Conservation (phyloP, 2,113 vertebrate genomes). For the Cepphus grylle region DNA sequence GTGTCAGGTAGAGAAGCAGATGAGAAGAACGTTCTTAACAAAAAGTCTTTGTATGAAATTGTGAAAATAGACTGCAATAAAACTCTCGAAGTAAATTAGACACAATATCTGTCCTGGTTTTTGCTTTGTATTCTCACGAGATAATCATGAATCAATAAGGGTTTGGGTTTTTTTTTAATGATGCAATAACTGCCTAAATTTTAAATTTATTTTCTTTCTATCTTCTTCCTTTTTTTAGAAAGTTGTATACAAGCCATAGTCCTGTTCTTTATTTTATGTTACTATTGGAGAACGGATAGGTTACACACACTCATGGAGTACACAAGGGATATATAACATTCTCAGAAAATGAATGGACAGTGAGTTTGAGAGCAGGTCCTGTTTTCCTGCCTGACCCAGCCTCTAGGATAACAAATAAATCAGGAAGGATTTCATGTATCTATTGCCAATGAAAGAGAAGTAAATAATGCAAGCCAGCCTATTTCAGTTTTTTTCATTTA, state of each 20-base stretch:
- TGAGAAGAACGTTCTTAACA: constrained; percentile 21
- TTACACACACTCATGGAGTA: neutral
- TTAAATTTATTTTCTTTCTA: neutral
- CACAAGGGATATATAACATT: neutral
- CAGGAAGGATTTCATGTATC: neutral
- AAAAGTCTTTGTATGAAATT: constrained; percentile 32
- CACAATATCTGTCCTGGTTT: neutral
- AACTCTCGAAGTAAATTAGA: constrained; percentile 35
- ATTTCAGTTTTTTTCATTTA: neutral
- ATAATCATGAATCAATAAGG: neutral
- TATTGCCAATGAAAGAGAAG: neutral
- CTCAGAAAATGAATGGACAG: neutral
- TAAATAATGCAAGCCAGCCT: neutral
- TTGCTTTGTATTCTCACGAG: neutral
- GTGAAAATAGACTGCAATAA: constrained; percentile 70
- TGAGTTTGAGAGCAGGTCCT: neutral
- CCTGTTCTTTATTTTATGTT: neutral
- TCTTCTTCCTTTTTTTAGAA: neutral
- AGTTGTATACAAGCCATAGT: neutral
- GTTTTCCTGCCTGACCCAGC: neutral
- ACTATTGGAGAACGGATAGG: neutral
- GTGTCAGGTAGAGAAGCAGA: constrained; percentile 32
- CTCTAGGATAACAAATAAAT: neutral
- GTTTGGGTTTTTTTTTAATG: neutral
- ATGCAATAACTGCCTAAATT: neutral